Evolutionary conservation across 2,888 invertebrate species (phyloP), one percentile per base, ranked within the genome.

Genomic region (Hoplodrina blanda): DNA sequence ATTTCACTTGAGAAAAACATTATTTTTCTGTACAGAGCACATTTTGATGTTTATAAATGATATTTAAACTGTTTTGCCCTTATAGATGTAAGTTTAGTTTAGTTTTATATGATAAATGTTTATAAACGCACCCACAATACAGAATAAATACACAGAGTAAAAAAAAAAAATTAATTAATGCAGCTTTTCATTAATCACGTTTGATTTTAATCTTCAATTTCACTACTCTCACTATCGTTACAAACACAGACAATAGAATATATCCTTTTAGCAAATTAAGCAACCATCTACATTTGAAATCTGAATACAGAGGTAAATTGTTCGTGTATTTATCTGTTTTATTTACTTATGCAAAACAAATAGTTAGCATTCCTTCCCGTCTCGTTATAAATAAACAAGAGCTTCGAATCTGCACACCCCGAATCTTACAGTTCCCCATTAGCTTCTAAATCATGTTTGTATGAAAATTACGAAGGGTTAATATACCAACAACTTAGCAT

Each of bases 1-100:
- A 76, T 63, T 73, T 61, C 63, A 61, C 68, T 65, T 60, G 59
- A 69, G 64, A 69, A 69, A 59, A 76, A 69, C 46, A 67, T 74
- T 49, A 50, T 46, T 46, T 68, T 20, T 62, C 33, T 46, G 20
- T 66, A 54, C 50, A 68, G 13, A 44, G 46, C 30, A 61, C 33
- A 56, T 49, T 46, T 46, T 46, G 11, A 17, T 46, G 17, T 17
- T 46, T 17, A 46, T 15, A 46, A 15, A 17, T 17, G 46, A 46
- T 46, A 5, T n/a, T n/a, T 2, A 41, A 41, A 41, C 41, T 41
- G 41, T 41, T 41, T 4, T 41, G 3, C 0, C 13, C 11, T 41
- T 4, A 41, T 41, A 4, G 3, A 41, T n/a, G n/a, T n/a, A n/a
- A n/a, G n/a, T n/a, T n/a, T n/a, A n/a, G n/a, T n/a, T n/a, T n/a